Percentiles rank a stretch among this genome's conserved stretches.
Conservation (phyloP, 2,113 vertebrate genomes). For the Odobenus rosmarus region DNA sequence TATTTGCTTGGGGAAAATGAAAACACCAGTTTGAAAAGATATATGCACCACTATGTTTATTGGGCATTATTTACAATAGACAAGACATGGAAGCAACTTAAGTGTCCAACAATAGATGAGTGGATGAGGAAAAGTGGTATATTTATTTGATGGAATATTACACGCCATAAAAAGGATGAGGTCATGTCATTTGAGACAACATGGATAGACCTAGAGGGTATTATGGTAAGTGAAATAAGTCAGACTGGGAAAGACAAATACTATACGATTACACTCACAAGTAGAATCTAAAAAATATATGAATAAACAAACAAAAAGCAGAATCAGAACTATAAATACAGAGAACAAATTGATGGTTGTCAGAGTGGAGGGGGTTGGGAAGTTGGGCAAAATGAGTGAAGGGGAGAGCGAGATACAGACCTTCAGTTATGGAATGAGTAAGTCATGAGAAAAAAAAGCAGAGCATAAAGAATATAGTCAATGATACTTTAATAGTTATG, state of each 20-base stretch:
- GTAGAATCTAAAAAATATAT: no score
- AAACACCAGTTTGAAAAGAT: background rate
- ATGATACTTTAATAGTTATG: background rate
- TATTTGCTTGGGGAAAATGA: background rate
- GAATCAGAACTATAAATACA: background rate
- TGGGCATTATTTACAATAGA: background rate
- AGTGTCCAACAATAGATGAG: background rate
- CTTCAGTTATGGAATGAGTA: background rate
- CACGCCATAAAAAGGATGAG: background rate
- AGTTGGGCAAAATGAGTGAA: background rate
- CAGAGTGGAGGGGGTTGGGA: background rate
- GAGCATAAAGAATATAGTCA: no score
- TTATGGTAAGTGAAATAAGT: no score
- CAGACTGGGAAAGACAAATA: no score
- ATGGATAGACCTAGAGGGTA: no score
- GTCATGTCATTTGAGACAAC: no score
- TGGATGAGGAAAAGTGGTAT: background rate
- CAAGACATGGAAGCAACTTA: background rate
- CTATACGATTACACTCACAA: no score
- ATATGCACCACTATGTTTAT: background rate
- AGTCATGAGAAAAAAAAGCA: background rate
- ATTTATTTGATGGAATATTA: background rate
- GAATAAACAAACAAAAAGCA: background rate
- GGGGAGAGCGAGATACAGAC: background rate
- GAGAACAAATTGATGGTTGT: background rate